Evolutionary conservation across 2,797 vertebrate genomes (phyloP).

Genomic region (Enteromius treurensis): DNA sequence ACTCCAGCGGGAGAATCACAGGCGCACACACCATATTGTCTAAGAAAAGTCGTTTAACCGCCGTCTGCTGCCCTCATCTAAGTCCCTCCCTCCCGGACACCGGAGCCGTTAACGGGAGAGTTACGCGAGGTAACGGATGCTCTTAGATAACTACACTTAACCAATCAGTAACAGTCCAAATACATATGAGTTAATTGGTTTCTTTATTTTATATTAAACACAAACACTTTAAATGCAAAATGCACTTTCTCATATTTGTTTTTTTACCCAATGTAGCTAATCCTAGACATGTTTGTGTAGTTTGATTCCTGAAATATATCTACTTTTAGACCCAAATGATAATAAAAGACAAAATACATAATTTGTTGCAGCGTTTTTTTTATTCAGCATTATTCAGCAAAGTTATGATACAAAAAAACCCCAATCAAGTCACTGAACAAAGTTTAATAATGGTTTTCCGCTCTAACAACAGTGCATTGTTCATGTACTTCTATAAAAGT

Average conservation of each 20-base stretch:
- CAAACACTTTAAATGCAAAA: not conserved
- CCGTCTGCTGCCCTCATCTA: slow-evolving; percentile 68
- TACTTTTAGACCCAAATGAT: not conserved
- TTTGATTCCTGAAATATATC: not conserved
- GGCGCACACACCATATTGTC: slow-evolving; percentile 73
- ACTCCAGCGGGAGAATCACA: slow-evolving; percentile 77
- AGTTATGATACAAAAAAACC: not conserved
- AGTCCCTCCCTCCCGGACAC: slow-evolving; percentile 27
- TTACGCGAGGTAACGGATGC: slow-evolving; percentile 8
- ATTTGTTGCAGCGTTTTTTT: not conserved
- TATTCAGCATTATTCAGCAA: not conserved
- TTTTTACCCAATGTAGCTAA: not conserved
- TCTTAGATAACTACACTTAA: not conserved
- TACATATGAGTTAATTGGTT: not conserved
- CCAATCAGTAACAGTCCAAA: not conserved
- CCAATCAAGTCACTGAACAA: not conserved
- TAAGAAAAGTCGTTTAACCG: slow-evolving; percentile 75
- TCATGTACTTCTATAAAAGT: not conserved
- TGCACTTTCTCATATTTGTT: not conserved
- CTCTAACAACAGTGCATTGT: not conserved
- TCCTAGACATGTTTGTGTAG: not conserved
- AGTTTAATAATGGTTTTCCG: not conserved
- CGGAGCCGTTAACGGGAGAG: slow-evolving; percentile 7
- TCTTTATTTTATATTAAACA: not conserved
- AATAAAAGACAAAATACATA: not conserved